Evolutionary conservation across 2,888 invertebrate species (phyloP), one percentile per base, ranked within the genome.

Genomic region (Listrodromus nycthemerus): DNA sequence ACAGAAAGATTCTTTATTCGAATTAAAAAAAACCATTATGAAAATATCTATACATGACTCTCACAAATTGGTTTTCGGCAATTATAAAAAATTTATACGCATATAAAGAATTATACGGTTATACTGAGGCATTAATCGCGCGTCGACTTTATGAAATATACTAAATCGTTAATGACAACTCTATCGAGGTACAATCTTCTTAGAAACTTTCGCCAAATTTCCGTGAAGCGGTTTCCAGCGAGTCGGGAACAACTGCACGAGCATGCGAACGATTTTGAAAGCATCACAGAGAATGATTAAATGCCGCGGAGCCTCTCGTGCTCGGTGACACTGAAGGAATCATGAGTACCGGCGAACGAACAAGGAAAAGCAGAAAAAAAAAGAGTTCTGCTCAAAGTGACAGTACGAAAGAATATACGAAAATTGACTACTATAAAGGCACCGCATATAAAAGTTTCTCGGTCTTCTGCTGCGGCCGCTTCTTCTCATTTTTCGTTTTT

Each of bases 31-130:
- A 74, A 70, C 65, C 30, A 4, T 70, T 73, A 80, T 65, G 84
- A 70, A 78, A 75, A 37, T 74, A 80, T 84, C 66, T 78, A 81
- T 84, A 81, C 84, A 19, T 19, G 76, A 33, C 52, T 27, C 61
- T 76, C 76, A 27, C 55, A 81, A 81, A 84, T 81, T 84, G 78
- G 78, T 75, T 66, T 75, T 75, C 78, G 78, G 70, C 78, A 70
- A 84, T 84, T 81, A 81, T 58, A 33, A 48, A 55, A 81, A 71
- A 80, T 58, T 73, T 80, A 70, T 80, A 77, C 66, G 30, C 24
- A 24, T 10, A 55, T 24, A 4, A 55, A 55, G 21, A 55, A 55
- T 13, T 10, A 55, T 24, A 61, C 6, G 5, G 81, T 84, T 77
- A 73, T 80, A 55, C 41, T 37, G 24, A 19, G 80, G 21, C 58